A percentile compares a stretch with the other conserved stretches of the same genome.
Evolutionary conservation across 2,888 invertebrate species (phyloP).

Genomic region (Buathra laborator): DNA sequence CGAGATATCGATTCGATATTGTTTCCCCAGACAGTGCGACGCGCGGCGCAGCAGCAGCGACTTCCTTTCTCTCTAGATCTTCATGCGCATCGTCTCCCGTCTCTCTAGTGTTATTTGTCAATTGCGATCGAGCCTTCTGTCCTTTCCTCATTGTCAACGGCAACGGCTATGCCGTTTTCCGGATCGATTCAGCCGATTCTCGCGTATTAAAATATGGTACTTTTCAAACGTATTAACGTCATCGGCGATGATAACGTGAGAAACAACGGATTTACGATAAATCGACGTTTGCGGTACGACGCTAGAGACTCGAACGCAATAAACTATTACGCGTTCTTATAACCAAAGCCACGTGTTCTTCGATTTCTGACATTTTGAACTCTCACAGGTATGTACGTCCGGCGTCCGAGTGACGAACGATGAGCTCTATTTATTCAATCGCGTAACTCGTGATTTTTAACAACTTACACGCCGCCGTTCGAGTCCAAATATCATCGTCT

Average conservation of each 20-base stretch:
- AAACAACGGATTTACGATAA: conserved; percentile 8
- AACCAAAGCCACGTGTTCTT: conserved; percentile 74
- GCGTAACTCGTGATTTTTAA: conserved; percentile 13
- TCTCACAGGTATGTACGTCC: conserved; percentile 69
- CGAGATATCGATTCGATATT: not conserved
- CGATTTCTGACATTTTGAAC: conserved; percentile 71
- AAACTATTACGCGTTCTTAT: conserved; percentile 33
- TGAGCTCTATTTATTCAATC: conserved; percentile 7
- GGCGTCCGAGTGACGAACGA: conserved; percentile 49
- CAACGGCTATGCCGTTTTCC: conserved; percentile 65
- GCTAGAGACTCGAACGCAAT: not conserved
- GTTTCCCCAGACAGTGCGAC: not conserved
- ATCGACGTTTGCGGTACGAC: too few relatives aligned
- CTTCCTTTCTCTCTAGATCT: not conserved
- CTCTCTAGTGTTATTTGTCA: conserved; percentile 22
- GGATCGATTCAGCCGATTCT: conserved; percentile 69
- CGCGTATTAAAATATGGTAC: conserved; percentile 68
- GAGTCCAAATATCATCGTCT: not conserved
- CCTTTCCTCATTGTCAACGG: not conserved
- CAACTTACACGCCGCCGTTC: not conserved
- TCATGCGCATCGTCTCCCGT: not conserved
- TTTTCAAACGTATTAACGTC: conserved; percentile 18
- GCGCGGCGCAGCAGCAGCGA: not conserved
- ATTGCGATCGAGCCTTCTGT: conserved; percentile 23
- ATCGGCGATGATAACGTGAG: conserved; percentile 16